Conservation (phyloP, 2,113 vertebrate genomes). For the Rallus limicola region DNA sequence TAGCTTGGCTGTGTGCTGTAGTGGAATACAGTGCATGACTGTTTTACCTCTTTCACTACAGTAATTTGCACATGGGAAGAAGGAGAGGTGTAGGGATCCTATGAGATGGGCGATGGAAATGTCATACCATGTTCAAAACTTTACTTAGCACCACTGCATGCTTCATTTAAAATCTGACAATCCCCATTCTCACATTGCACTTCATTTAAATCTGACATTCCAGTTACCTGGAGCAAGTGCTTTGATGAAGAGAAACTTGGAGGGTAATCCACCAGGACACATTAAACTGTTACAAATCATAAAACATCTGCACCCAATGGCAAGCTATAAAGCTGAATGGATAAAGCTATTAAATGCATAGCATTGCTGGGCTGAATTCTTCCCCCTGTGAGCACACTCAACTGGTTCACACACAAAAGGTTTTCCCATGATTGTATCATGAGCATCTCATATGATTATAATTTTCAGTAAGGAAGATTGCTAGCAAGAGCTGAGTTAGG, state of each 20-base stretch:
- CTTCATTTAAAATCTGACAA: conserved; percentile 53
- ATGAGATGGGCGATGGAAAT: conserved; percentile 24
- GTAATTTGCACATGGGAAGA: neutral
- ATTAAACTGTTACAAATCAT: conserved; percentile 73
- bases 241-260: conserved; percentile 64
- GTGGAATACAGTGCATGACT: neutral
- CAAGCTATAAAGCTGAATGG: conserved; percentile 69
- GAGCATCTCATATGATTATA: conserved; percentile 32
- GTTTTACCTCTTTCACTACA: neutral
- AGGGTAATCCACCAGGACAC: conserved; percentile 60
- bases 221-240: conserved; percentile 54
- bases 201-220: conserved; percentile 63
- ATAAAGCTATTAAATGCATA: conserved; percentile 64
- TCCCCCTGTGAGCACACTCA: conserved; percentile 18
- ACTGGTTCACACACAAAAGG: conserved; percentile 6
- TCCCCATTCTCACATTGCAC: conserved; percentile 26
- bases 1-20: neutral
- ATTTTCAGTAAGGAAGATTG: neutral
- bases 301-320: conserved; percentile 68
- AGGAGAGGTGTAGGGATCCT: neutral
- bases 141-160: conserved; percentile 17
- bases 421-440: conserved; percentile 32
- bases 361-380: conserved; percentile 43
- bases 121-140: conserved; percentile 30
- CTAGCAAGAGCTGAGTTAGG: neutral